A percentile compares a stretch with the other conserved stretches of the same genome.
Conservation (phyloP, 2,888 invertebrate species). For the Lasioglossum leucozonium region DNA sequence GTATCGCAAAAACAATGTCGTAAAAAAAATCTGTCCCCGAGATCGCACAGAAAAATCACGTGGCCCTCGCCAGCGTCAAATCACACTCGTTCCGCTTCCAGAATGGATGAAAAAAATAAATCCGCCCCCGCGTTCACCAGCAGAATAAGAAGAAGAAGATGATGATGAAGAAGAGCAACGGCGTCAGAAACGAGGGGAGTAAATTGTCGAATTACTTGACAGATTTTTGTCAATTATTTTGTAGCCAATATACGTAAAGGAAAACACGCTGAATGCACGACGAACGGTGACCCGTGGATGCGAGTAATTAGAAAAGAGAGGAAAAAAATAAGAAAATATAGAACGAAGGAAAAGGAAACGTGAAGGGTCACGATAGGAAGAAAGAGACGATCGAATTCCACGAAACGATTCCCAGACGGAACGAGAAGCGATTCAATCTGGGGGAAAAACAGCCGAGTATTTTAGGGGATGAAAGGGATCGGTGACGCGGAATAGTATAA, state of each 20-base stretch:
- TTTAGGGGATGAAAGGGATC: conserved; percentile 19
- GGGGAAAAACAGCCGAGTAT: conserved; percentile 34
- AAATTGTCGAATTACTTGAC: conserved; percentile 67
- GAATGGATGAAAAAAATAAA: conserved; percentile 12
- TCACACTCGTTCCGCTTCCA: conserved; percentile 53
- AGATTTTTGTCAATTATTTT: conserved; percentile 81
- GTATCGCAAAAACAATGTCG: neutral
- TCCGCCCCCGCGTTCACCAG: neutral
- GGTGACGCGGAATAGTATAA: conserved; percentile 30
- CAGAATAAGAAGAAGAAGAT: neutral
- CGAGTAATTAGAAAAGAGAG: conserved; percentile 24
- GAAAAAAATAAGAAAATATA: neutral
- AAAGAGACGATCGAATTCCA: conserved; percentile 16
- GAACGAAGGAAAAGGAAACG: neutral
- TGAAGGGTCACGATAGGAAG: neutral
- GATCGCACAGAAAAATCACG: conserved; percentile 5
- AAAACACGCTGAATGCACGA: conserved; percentile 28
- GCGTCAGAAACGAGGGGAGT: conserved; percentile 6
- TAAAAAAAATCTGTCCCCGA: neutral
- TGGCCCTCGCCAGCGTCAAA: conserved; percentile 57
- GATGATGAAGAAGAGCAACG: neutral
- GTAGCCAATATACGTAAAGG: conserved; percentile 70
- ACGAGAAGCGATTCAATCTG: conserved; percentile 33
- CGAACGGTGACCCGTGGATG: conserved; percentile 34
- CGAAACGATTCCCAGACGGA: conserved; percentile 21